Conservation (phyloP, 2,113 vertebrate species). For the Micronisus gabar region DNA sequence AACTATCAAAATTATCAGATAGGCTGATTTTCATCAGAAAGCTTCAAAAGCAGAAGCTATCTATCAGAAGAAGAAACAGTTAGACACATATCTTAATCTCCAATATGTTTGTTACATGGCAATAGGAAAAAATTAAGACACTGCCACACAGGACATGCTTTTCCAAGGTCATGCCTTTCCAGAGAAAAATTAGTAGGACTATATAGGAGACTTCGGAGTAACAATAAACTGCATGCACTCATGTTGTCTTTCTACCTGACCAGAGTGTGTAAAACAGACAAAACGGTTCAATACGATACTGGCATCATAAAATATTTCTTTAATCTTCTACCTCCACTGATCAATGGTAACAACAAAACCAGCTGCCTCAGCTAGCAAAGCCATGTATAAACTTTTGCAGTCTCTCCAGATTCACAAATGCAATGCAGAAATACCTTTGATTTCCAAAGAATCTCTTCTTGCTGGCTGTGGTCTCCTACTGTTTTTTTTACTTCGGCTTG, state of each 20-base stretch:
- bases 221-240: not conserved
- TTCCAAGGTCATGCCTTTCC: not conserved
- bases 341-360: not conserved
- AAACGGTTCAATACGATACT: not conserved
- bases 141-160: not conserved
- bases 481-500: not conserved
- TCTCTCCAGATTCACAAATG: not conserved
- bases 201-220: not conserved
- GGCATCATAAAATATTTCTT: not conserved
- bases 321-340: not conserved
- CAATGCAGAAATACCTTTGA: constrained; percentile 63
- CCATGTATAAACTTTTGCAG: not conserved
- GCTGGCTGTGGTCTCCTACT: not conserved
- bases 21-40: not conserved
- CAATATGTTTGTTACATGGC: not conserved
- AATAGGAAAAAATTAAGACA: not conserved
- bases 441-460: not conserved
- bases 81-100: not conserved
- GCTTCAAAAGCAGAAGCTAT: not conserved
- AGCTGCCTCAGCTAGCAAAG: not conserved
- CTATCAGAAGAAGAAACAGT: not conserved
- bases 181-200: not conserved
- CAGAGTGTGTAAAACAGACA: not conserved
- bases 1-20: not conserved
- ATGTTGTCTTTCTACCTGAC: not conserved